Conservation (phyloP, 2,113 vertebrate species). For the Mus pahari region DNA sequence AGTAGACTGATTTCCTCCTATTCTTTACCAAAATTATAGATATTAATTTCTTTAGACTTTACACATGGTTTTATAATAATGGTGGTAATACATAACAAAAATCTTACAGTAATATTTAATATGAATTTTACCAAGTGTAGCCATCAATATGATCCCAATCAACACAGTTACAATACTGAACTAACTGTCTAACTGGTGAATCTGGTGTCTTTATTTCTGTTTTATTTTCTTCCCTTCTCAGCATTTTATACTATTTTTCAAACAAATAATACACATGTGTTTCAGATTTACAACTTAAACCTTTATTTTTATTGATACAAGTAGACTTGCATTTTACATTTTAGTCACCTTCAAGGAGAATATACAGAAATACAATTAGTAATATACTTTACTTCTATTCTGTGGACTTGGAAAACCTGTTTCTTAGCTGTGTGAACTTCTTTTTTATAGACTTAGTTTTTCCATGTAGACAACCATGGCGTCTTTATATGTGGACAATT, state of each 20-base stretch:
- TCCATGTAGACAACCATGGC: background rate
- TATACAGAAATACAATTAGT: background rate
- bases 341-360: background rate
- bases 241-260: background rate
- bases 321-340: background rate
- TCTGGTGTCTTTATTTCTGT: background rate
- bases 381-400: background rate
- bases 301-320: background rate
- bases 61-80: slow-evolving; percentile 21
- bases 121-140: background rate
- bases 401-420: background rate
- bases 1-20: background rate
- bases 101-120: background rate
- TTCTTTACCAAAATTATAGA: slow-evolving; percentile 39
- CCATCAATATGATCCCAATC: background rate
- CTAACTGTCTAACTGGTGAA: background rate
- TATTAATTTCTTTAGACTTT: background rate
- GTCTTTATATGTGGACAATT: background rate
- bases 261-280: background rate
- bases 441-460: background rate
- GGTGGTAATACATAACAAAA: background rate
- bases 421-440: background rate
- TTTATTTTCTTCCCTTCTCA: background rate
- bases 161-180: background rate
- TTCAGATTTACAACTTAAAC: background rate